phyloP scores from a whole-genome alignment of 2,888 invertebrate species.

The Nudaria mundana region DNA sequence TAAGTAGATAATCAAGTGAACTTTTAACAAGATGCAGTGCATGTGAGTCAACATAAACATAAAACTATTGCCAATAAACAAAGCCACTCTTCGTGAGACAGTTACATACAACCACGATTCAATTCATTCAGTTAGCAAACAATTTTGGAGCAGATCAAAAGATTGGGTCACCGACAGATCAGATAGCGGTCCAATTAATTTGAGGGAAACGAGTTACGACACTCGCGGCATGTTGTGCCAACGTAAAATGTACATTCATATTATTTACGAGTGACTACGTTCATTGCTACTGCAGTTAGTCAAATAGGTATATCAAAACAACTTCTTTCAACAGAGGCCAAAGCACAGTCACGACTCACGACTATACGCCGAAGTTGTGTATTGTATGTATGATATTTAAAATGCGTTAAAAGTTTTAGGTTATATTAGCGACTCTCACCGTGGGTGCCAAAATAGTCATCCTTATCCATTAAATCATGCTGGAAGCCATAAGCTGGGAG shows the following conservation, averaged over 20 bases:
- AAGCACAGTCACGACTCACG: slow-evolving; percentile 38
- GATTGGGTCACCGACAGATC: slow-evolving; percentile 27
- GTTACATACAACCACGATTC: slow-evolving; percentile 8
- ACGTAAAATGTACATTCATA: slow-evolving; percentile 11
- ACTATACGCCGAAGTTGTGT: slow-evolving; percentile 36
- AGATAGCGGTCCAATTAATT: slow-evolving; percentile 26
- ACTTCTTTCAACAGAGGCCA: slow-evolving; percentile 26
- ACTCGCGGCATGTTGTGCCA: slow-evolving; percentile 8
- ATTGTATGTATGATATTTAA: slow-evolving; percentile 37
- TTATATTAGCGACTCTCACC: slow-evolving; percentile 71
- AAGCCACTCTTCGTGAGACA: slow-evolving; percentile 25
- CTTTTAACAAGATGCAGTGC: slow-evolving; percentile 25
- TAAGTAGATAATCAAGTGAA: slow-evolving; percentile 10
- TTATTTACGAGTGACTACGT: slow-evolving; percentile 26
- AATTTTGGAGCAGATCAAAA: slow-evolving; percentile 13
- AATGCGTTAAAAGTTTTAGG: slow-evolving; percentile 37
- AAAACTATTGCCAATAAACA: slow-evolving; percentile 25
- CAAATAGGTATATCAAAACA: slow-evolving; percentile 42
- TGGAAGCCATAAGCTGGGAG: slow-evolving; percentile 90
- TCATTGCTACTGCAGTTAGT: slow-evolving; percentile 29
- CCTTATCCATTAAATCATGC: slow-evolving; percentile 83
- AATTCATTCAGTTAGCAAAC: slow-evolving; percentile 9
- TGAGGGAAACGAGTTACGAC: slow-evolving; percentile 29
- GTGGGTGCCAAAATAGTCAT: slow-evolving; percentile 84
- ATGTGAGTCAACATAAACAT: slow-evolving; percentile 27